Evolutionary conservation across 2,888 invertebrate species (phyloP), one percentile per base, ranked within the genome.

Genomic region (Rhaphigaster nebulosa): DNA sequence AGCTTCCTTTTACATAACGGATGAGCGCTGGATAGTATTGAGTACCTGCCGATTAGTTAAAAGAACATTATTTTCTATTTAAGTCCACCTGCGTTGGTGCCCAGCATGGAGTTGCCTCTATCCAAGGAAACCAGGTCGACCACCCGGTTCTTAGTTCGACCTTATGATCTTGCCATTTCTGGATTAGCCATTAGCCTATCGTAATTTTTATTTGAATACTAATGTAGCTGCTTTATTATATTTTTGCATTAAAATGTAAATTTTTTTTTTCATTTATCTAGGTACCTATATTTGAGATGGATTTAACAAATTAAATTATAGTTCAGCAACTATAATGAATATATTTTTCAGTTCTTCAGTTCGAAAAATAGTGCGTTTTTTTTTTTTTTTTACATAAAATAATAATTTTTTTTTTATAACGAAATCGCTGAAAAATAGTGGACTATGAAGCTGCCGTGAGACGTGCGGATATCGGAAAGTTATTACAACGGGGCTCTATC

Each of bases 401-500:
- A 12, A 60, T 60, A 60, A n/a, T n/a, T 60, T 60, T n/a, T 60
- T 60, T n/a, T 5, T n/a, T 18, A 6, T 70, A 34, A 6, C 6
- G 20, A 70, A 70, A 70, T 70, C 18, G 15, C 70, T 34, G 29
- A 70, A 70, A 70, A 34, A 70, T 70, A 70, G 70, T 70, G 34
- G 29, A 34, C 20, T 3, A 20, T 70, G 70, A 20, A 34, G 70
- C 2, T 34, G 70, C 5, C 34, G 34, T 13, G 70, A 20, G 70
- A 70, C 34, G 70, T 70, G 34, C 34, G 34, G 34, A 70, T 70
- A 70, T 70, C 70, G 70, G 70, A 70, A 70, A 70, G 70, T 70
- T 70, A 70, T 70, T 70, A 20, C 70, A 70, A 70, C 70, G 70
- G 70, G 65, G 70, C 34, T 70, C 84, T 84, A 84, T 45, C 84